A percentile compares a stretch with the other conserved stretches of the same genome.
phyloP scores from a whole-genome alignment of 1,140 invertebrate genomes.

The Danaus melanippus region DNA sequence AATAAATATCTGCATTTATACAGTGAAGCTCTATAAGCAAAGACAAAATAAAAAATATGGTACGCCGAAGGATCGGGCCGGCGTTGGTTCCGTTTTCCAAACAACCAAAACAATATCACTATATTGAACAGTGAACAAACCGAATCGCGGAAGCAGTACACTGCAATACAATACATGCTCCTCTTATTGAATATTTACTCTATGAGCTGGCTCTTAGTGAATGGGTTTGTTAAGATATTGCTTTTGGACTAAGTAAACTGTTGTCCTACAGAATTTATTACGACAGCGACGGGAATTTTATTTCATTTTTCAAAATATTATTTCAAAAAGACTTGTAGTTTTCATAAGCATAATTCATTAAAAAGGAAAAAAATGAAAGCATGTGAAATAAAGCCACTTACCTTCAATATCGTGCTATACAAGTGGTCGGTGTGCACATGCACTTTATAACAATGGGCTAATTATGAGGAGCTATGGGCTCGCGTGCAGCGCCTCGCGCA shows the following conservation, averaged over 20 bases:
- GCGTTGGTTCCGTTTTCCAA: conserved; percentile 27
- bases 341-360: too few species aligned
- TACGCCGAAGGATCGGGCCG: conserved; percentile 10
- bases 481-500: conserved; percentile 42
- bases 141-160: conserved; percentile 36
- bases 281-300: too few species aligned
- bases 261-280: conserved; percentile 2
- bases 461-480: conserved; percentile 56
- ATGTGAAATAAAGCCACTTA: conserved; percentile 9
- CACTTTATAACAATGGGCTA: conserved; percentile 36
- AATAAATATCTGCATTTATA: conserved; percentile 8
- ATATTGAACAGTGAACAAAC: conserved; percentile 49
- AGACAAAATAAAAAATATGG: conserved; percentile 11
- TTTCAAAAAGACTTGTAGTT: too few species aligned
- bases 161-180: conserved; percentile 35
- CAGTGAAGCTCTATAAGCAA: conserved; percentile 8
- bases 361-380: background rate
- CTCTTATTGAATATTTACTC: conserved; percentile 55
- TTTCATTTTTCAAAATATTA: too few species aligned
- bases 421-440: conserved; percentile 15
- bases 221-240: conserved; percentile 32
- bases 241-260: conserved; percentile 15
- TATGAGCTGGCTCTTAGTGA: conserved; percentile 24
- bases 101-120: conserved; percentile 47
- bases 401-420: conserved; percentile 12